Base-by-base conservation (phyloP, 2,888 invertebrate genomes). In the Melipona bicolor region DNA sequence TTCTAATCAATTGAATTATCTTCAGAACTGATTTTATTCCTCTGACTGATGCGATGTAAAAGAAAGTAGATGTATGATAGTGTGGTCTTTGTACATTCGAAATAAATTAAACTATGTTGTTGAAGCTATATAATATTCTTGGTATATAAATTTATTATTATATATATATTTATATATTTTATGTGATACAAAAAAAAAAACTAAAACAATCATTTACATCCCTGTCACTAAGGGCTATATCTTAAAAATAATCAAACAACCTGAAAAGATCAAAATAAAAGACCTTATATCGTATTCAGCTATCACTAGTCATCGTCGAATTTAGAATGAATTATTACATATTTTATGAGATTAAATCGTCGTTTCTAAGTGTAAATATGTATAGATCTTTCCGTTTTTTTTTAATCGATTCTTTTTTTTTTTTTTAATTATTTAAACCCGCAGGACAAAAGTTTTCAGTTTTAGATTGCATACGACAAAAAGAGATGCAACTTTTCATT, bases 61-160 rank as follows among this genome's bases (percentile, higher is more conserved):
- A 79, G 77, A 84, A 84, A 86, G 81, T 88, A 88, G 79, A 80
- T 86, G 84, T 88, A 84, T 78, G 65, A 88, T 84, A 86, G 83
- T 80, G 86, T 88, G 83, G 83, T 88, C 88, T 85, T 88, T 88
- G 84, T 88, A 88, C 78, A 88, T 84, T 88, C 79, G 78, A 86
- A 88, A 88, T 88, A 88, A 88, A 87, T 88, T 88, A 83, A 88
- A 87, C 74, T 87, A 88, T 83, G 79, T 88, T 88, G 88, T 88
- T 88, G 83, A 88, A 84, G 78, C 84, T 84, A 79, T 78, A 76
- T 68, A 79, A 84, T 76, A 82, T 67, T 78, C 27, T 81, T 77
- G 73, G 77, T 75, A 71, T 76, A 71, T 21, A 74, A 62, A 71
- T 77, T 81, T 70, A 77, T 77, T 81, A 74, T 43, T 43, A 43